Evolutionary conservation across 2,113 vertebrate genomes (phyloP), one percentile per base, ranked within the genome.

Genomic region (Pholis gunnellus): DNA sequence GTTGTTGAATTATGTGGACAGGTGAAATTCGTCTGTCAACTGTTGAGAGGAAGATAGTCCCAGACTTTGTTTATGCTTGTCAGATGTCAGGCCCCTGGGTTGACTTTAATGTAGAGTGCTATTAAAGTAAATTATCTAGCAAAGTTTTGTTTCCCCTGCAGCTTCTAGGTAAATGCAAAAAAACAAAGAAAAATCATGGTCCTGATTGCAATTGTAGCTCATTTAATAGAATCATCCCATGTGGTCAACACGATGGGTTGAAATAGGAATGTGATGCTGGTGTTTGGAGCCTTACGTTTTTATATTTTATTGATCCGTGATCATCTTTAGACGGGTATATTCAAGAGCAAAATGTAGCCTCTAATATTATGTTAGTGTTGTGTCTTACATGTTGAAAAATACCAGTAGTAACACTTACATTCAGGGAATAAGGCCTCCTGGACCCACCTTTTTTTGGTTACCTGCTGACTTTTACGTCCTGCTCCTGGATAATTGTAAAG

Each of bases 21-120:
- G 87, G 89, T 89, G 87, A 94, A 92, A 92, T 92, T 86, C 17
- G 25, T 82, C 84, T 92, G 80, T 88, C 86, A 88, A 75, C 79
- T 50, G 63, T 18, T 50, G 59, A 66, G 84, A 73, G 86, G 81
- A 64, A 75, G 81, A 79, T 84, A 17, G 38, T 82, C 25, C 75
- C 82, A 81, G 90, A 85, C 81, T 77, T 79, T 87, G 87, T 92
- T 93, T 91, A 87, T 73, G 13, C 57, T 88, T 57, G 71, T 87
- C 86, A 87, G 87, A 88, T 82, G 85, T 84, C 18, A 50, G 67
- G 72, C 54, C 73, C 70, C 54, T 5, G 8, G 79, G 78, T 84
- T 10, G 34, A 65, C 66, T 42, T 60, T 31, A 31, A 72, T 9
- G 4, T 15, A 42, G 7, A 61, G 29, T 40, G 50, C 80, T 72